These are phyloP conservation scores for Lathronympha strigana DNA, from an alignment of 2,888 invertebrate genomes.

Conservation along the genomic window DNA sequence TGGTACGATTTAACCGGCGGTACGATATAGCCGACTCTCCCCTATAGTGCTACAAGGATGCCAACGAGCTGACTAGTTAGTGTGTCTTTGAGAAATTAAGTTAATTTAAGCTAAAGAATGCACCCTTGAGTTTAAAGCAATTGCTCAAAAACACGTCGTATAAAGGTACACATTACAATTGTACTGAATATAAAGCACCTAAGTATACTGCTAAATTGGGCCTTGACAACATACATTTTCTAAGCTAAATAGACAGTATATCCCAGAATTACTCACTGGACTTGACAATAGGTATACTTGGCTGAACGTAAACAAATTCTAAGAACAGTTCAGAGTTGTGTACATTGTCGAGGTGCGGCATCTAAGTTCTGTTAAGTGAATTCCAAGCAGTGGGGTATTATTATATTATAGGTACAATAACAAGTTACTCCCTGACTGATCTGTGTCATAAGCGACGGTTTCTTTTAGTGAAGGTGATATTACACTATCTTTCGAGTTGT, in stretches of 20 bases:
- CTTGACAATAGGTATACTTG: background rate
- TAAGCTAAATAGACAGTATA: background rate
- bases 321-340: background rate
- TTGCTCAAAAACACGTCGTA: too few relatives aligned
- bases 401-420: background rate
- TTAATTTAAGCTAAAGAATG: too few relatives aligned
- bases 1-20: too few relatives aligned
- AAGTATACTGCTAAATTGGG: background rate
- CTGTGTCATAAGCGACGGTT: background rate
- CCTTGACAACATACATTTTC: background rate
- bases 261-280: background rate
- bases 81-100: too few relatives aligned
- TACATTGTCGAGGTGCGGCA: slow-evolving; percentile 7
- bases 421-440: background rate
- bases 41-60: too few relatives aligned
- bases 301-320: background rate
- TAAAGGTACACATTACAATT: too few relatives aligned
- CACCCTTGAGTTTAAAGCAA: too few relatives aligned
- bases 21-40: too few relatives aligned
- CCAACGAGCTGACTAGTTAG: too few relatives aligned
- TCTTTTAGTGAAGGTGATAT: background rate
- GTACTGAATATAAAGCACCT: too few relatives aligned
- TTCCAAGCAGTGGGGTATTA: background rate
- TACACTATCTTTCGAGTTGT: too few relatives aligned
- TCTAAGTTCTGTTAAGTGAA: background rate